A percentile compares a stretch with the other conserved stretches of the same genome.
Evolutionary conservation across 2,888 invertebrate species (phyloP).

Genomic region (Strigamia maritima): DNA sequence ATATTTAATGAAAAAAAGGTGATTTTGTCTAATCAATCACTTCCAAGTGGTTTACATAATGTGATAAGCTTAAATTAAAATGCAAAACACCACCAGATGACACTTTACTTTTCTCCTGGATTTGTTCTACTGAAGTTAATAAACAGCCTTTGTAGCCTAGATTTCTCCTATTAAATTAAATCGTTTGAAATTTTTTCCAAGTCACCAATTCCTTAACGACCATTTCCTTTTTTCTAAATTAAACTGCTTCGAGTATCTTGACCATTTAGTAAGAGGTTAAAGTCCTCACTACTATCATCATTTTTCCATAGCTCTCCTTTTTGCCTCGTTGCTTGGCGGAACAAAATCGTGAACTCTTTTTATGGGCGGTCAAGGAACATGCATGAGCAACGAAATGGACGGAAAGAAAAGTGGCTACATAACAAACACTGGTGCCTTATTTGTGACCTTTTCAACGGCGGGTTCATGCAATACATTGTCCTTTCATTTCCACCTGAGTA

Average conservation of each 20-base stretch:
- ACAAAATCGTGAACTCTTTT: not conserved
- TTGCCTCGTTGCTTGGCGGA: not conserved
- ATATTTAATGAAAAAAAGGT: no score
- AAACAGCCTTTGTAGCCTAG: not conserved
- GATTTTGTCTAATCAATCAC: no score
- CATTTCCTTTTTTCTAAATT: not conserved
- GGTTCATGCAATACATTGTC: not conserved
- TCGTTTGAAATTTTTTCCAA: not conserved
- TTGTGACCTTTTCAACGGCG: not conserved
- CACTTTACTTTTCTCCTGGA: no score
- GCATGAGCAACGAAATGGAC: not conserved
- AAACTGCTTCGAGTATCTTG: not conserved
- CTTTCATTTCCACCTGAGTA: no score
- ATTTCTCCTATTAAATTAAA: not conserved
- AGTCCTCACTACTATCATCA: not conserved
- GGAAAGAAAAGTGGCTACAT: not conserved
- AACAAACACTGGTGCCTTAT: not conserved
- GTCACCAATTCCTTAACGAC: not conserved
- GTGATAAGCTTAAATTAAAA: no score
- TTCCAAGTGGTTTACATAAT: no score
- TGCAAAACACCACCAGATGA: no score
- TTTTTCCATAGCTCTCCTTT: not conserved
- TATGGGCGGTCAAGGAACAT: not conserved
- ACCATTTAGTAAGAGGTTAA: not conserved
- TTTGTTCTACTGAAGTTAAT: no score